phyloP scores from a whole-genome alignment of 2,113 vertebrate genomes.

The Ceyx cyanopectus region DNA sequence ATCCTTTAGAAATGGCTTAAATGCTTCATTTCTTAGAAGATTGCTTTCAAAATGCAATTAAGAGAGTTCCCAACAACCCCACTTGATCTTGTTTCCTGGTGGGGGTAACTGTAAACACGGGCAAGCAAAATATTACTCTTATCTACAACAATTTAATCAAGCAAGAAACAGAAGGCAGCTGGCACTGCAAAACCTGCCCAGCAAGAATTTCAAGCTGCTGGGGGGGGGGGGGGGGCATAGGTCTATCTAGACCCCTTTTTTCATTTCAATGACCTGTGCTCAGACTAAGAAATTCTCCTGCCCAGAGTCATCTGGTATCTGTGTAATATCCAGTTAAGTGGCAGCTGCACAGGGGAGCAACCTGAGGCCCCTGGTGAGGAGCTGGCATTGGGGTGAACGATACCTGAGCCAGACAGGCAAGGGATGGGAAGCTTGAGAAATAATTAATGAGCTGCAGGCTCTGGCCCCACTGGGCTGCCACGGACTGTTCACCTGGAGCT shows the following conservation, averaged over 20 bases:
- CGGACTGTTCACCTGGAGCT: not conserved
- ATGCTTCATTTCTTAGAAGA: not conserved
- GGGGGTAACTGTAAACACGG: not conserved
- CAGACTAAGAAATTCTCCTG: not conserved
- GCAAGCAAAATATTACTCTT: not conserved
- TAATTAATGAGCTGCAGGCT: constrained; percentile 65
- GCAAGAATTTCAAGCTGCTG: not conserved
- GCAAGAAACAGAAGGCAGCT: not conserved
- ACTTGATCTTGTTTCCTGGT: not conserved
- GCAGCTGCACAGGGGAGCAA: constrained; percentile 27
- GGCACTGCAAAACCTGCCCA: not conserved
- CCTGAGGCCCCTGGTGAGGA: not conserved
- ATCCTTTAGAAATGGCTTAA: not conserved
- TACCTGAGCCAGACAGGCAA: constrained; percentile 50
- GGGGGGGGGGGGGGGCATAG: too few species aligned
- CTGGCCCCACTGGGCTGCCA: not conserved
- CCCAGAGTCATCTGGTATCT: not conserved
- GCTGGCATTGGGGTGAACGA: constrained; percentile 32
- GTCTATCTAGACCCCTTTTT: not conserved
- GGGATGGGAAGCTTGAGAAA: constrained; percentile 26
- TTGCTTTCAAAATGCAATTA: not conserved
- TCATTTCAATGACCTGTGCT: not conserved
- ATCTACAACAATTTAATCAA: not conserved
- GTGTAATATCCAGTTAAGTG: not conserved
- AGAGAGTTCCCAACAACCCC: not conserved